Conservation (phyloP, 2,797 vertebrate species). For the Anisognathus igniventris region DNA sequence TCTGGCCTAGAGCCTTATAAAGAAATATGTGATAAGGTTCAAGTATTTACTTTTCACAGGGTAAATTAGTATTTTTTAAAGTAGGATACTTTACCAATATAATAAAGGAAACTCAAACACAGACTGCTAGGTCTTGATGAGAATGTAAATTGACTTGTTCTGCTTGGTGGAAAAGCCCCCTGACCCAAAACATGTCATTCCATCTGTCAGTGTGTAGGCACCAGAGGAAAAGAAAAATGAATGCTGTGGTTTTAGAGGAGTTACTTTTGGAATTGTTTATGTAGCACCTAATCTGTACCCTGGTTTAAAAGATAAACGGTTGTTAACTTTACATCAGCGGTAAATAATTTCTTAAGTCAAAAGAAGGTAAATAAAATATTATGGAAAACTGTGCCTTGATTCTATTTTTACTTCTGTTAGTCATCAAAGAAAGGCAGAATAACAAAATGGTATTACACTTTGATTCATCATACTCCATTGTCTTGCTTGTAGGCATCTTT, state of each 20-base stretch:
- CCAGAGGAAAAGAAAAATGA: conserved; percentile 35
- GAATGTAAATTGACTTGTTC: conserved; percentile 61
- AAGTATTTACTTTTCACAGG: not conserved
- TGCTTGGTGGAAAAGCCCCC: conserved; percentile 55
- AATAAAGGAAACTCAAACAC: conserved; percentile 37
- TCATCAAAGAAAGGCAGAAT: not conserved
- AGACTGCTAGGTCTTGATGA: conserved; percentile 60
- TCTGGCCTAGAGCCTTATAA: not conserved
- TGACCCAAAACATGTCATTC: conserved; percentile 55
- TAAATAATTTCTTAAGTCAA: not conserved
- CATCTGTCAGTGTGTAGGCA: conserved; percentile 40
- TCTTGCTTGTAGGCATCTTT: not conserved
- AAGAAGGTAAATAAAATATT: not conserved
- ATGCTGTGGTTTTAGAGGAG: not conserved
- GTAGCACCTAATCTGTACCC: not conserved
- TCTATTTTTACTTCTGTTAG: not conserved
- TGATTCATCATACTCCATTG: not conserved
- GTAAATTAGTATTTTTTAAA: conserved; percentile 2
- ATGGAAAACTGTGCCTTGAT: not conserved
- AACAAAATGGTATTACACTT: not conserved
- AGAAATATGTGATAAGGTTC: not conserved
- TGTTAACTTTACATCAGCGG: not conserved
- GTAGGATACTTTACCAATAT: not conserved
- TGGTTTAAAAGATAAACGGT: conserved; percentile 6
- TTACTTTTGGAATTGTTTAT: conserved; percentile 31